Evolutionary conservation across 2,888 invertebrate genomes (phyloP).

Genomic region (Tachina fera): DNA sequence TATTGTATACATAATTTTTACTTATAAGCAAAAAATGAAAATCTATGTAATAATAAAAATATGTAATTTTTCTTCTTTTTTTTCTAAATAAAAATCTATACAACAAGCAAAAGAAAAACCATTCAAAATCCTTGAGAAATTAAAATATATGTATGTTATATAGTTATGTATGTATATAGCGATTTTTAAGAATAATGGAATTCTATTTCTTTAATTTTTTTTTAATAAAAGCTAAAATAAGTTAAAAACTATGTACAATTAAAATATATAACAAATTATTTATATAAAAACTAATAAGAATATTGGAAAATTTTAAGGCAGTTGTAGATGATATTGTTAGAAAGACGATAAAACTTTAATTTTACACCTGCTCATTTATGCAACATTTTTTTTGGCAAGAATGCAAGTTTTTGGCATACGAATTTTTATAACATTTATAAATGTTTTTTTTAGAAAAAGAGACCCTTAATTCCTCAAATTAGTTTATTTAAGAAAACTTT

Average conservation of each 20-base stretch:
- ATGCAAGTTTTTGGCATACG: too few relatives aligned
- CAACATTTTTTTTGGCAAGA: too few relatives aligned
- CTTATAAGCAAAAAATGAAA: slow-evolving; percentile 55
- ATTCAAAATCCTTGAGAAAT: slow-evolving; percentile 59
- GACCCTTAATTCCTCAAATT: too few relatives aligned
- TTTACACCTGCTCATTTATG: too few relatives aligned
- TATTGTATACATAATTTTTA: slow-evolving; percentile 25
- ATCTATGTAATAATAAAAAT: slow-evolving; percentile 50
- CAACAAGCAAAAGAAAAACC: slow-evolving; percentile 60
- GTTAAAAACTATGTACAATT: slow-evolving; percentile 65
- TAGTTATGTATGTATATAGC: slow-evolving; percentile 36
- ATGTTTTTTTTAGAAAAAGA: too few relatives aligned
- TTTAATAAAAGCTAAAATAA: slow-evolving; percentile 37
- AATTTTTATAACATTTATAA: too few relatives aligned
- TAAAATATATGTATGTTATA: slow-evolving; percentile 19
- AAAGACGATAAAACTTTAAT: too few relatives aligned
- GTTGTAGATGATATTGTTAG: slow-evolving; percentile 25
- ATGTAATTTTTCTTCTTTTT: neutral
- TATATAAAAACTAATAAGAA: slow-evolving; percentile 31
- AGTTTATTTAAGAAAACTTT: too few relatives aligned
- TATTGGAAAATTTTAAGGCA: slow-evolving; percentile 32
- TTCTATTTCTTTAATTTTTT: neutral
- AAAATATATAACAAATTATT: slow-evolving; percentile 58
- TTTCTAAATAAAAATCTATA: slow-evolving; percentile 50
- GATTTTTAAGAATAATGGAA: slow-evolving; percentile 43